Conservation (phyloP, 2,888 invertebrate species). For the Hirtodrosophila cameraria region DNA sequence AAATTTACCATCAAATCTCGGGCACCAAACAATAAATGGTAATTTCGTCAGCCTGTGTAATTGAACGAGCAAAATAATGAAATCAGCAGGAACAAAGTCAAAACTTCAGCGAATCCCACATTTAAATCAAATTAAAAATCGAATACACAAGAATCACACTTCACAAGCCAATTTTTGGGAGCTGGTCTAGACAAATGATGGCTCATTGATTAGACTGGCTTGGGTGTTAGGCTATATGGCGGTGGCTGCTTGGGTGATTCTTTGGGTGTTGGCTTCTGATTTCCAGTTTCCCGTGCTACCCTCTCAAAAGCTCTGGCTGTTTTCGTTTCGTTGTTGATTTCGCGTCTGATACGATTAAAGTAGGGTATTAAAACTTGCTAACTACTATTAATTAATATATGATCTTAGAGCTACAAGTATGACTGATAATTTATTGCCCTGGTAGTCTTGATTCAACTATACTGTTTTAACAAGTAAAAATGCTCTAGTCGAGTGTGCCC, state of each 20-base stretch:
- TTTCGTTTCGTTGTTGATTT: slow-evolving; percentile 34
- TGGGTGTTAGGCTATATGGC: slow-evolving; percentile 26
- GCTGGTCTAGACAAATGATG: slow-evolving; percentile 45
- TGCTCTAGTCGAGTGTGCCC: too few species aligned
- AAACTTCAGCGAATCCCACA: slow-evolving; percentile 2
- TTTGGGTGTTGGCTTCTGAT: slow-evolving; percentile 44
- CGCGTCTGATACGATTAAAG: not conserved
- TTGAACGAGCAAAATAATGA: not conserved
- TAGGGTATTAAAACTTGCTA: not conserved
- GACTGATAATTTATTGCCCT: too few species aligned
- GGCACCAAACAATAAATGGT: too few species aligned
- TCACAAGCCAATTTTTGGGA: slow-evolving; percentile 12
- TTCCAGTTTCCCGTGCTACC: slow-evolving; percentile 15
- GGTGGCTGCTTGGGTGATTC: slow-evolving; percentile 15
- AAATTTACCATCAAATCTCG: too few species aligned
- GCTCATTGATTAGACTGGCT: slow-evolving; percentile 55
- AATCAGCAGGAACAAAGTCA: not conserved
- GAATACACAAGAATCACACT: slow-evolving; percentile 19
- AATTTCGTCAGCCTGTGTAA: too few species aligned
- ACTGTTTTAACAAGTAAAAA: not conserved
- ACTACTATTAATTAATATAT: too few species aligned
- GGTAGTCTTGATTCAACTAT: not conserved
- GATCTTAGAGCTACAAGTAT: too few species aligned
- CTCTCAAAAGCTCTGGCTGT: slow-evolving; percentile 37
- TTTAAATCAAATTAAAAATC: slow-evolving; percentile 39